Base-by-base conservation (phyloP, 2,888 invertebrate species). In the Gonocerus acuteangulatus region DNA sequence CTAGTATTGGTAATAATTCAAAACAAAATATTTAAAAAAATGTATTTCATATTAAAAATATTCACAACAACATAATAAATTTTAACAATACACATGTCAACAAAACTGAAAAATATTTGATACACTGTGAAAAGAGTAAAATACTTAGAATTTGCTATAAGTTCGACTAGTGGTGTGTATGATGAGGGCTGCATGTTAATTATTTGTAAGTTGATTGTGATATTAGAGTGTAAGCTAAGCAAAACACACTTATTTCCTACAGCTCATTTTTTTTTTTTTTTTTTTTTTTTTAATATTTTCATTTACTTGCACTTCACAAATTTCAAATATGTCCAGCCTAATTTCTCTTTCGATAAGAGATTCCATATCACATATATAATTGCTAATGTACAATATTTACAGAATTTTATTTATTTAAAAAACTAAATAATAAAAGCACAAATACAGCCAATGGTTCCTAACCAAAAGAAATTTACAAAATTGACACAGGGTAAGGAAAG, bases 21-120 rank as follows among this genome's bases (percentile, higher is more conserved):
- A 4, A 39, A 32, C 32, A 32, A 32, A 3, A 15, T 39, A 39
- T n/a, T 39, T 39, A 39, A 39, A 39, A 39, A 39, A 39, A 39
- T 39, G 4, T 39, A 39, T n/a, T 39, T 42, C 32, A 34, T 42
- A 54, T 34, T 42, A 54, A 54, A 54, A 54, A 54, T 54, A 42
- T 54, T 34, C 54, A 54, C 54, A 54, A 42, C 54, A 47, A 19
- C 19, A 54, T 54, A 15, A 54, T 54, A 54, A 54, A 54, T 54
- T 54, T 13, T 42, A 54, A 54, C 54, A 54, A 39, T 54, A 54
- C 54, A 54, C 54, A 54, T 22, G 21, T 23, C 42, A 54, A 54
- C 54, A 54, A 34, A 39, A 54, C 42, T 54, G 54, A 19, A 39
- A 21, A 39, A 39, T 9, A 54, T 54, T 23, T 15, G 2, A 54